These are phyloP conservation scores for Paraplagusia blochii DNA, from an alignment of 2,113 vertebrate species.

Conservation along the genomic window DNA sequence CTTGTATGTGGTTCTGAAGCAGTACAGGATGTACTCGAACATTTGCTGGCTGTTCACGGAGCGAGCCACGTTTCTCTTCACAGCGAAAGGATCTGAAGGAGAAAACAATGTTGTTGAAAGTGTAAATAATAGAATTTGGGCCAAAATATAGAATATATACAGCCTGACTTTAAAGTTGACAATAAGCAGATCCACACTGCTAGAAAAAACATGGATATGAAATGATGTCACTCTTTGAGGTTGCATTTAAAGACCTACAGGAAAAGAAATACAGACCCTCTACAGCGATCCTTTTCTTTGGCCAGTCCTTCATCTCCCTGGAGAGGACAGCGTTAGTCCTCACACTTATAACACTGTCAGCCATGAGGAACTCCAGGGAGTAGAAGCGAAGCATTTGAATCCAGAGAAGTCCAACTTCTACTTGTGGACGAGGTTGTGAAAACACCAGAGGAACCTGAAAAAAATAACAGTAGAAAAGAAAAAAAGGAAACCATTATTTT, in stretches of 20 bases:
- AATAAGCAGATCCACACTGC: too few relatives aligned
- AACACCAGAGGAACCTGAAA: conserved; percentile 82
- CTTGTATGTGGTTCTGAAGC: conserved; percentile 90
- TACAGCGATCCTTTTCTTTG: conserved; percentile 90
- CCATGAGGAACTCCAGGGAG: conserved; percentile 86
- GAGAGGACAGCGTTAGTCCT: conserved; percentile 80
- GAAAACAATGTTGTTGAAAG: conserved; percentile 7
- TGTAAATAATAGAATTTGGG: background rate
- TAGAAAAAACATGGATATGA: conserved; percentile 78
- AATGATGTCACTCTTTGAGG: too few relatives aligned
- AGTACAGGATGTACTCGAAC: conserved; percentile 89
- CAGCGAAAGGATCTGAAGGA: conserved; percentile 85
- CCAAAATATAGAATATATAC: too few relatives aligned
- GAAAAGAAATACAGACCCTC: conserved; percentile 78
- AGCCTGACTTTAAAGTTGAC: too few relatives aligned
- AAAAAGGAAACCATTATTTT: too few relatives aligned
- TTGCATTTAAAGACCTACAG: too few relatives aligned
- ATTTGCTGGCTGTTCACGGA: conserved; percentile 88
- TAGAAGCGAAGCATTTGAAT: conserved; percentile 93
- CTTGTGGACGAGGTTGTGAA: conserved; percentile 63
- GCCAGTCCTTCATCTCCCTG: conserved; percentile 92
- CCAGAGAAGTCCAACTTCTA: conserved; percentile 85
- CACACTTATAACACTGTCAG: conserved; percentile 86
- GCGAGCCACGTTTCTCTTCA: conserved; percentile 91
- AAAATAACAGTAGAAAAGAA: conserved; percentile 2